Evolutionary conservation across 1,140 invertebrate species (phyloP).

Genomic region (Paracyclopina nana): DNA sequence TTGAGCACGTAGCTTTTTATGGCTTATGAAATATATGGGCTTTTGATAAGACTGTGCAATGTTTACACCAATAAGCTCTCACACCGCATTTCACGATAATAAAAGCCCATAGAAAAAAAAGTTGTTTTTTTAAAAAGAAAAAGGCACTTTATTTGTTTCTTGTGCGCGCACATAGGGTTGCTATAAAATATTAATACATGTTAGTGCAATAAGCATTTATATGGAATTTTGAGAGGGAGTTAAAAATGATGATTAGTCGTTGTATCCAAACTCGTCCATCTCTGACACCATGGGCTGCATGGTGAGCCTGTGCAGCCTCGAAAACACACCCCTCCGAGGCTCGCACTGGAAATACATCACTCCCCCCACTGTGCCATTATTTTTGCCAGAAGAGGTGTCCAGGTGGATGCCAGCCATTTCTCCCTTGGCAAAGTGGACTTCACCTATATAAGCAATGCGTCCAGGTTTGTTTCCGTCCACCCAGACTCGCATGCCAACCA

Average conservation of each 20-base stretch:
- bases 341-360: conserved; percentile 83
- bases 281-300: conserved; percentile 34
- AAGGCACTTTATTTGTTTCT: too few species aligned
- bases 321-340: conserved; percentile 78
- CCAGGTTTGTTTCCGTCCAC: conserved; percentile 82
- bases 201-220: neutral
- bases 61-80: too few species aligned
- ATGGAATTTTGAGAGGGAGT: neutral
- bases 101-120: too few species aligned
- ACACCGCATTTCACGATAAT: too few species aligned
- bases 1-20: too few species aligned
- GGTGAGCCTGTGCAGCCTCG: conserved; percentile 65
- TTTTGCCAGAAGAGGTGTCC: conserved; percentile 71
- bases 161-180: too few species aligned
- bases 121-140: too few species aligned
- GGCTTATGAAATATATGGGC: too few species aligned
- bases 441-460: conserved; percentile 83
- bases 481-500: conserved; percentile 79
- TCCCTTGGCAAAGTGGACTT: conserved; percentile 80
- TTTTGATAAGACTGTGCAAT: too few species aligned
- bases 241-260: neutral
- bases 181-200: neutral
- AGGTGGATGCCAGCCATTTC: conserved; percentile 90
- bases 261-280: conserved; percentile 1
- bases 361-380: conserved; percentile 85